Percentiles rank a stretch among this genome's conserved stretches.
phyloP scores from a whole-genome alignment of 2,888 invertebrate species.

The Ochlodes sylvanus region DNA sequence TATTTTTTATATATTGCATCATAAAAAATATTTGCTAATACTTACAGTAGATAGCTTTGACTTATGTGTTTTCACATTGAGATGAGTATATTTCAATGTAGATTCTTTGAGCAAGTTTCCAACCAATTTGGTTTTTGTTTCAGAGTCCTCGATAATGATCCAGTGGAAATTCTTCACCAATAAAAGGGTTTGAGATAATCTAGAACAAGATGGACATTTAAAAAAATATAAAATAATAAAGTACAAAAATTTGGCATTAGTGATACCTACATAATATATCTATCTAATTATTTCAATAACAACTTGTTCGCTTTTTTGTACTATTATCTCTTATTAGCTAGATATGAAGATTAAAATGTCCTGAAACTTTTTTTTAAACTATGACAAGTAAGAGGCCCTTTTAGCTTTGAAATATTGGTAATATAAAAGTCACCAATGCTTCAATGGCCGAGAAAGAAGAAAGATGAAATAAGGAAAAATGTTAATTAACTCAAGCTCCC shows the following conservation, averaged over 20 bases:
- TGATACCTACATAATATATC: no score
- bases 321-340: no score
- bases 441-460: no score
- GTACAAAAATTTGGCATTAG: neutral
- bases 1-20: neutral
- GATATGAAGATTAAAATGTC: no score
- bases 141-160: conserved; percentile 96
- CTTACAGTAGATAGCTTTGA: conserved; percentile 78
- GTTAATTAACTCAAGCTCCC: no score
- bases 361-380: no score
- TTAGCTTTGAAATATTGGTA: no score
- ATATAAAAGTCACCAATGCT: no score
- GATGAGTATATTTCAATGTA: conserved; percentile 87
- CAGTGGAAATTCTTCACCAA: conserved; percentile 95
- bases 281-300: no score
- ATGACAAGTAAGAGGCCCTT: no score
- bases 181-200: conserved; percentile 94
- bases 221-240: conserved; percentile 39
- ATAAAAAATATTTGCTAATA: conserved; percentile 42
- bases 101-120: conserved; percentile 88
- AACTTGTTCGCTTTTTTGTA: no score
- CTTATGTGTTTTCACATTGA: conserved; percentile 81
- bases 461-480: no score
- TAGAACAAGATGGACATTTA: conserved; percentile 56
- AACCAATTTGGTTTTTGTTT: conserved; percentile 88